phyloP scores from a whole-genome alignment of 2,888 invertebrate species.

The Cryptus viduatorius region DNA sequence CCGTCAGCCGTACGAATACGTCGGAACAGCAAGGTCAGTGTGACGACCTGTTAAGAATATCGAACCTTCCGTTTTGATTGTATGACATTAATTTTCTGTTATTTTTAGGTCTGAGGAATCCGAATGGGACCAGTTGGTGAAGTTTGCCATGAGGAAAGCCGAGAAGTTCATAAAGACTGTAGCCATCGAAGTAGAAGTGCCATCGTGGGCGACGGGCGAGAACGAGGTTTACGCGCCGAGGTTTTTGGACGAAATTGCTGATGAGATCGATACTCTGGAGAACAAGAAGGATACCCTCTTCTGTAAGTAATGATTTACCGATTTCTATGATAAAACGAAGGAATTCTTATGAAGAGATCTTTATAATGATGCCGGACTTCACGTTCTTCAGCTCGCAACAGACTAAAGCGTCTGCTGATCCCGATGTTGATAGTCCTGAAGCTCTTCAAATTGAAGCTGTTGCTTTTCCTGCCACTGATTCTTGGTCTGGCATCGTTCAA shows the following conservation, averaged over 20 bases:
- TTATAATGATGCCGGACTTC: background rate
- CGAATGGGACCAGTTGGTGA: conserved; percentile 93
- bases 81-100: background rate
- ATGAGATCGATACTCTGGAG: conserved; percentile 93
- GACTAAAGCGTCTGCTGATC: conserved; percentile 93
- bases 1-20: conserved; percentile 91
- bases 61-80: background rate
- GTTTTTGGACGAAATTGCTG: conserved; percentile 93
- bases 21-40: conserved; percentile 87
- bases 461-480: conserved; percentile 93
- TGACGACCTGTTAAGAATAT: background rate
- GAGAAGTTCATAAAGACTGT: conserved; percentile 93
- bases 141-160: conserved; percentile 91
- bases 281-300: conserved; percentile 92
- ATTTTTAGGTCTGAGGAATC: conserved; percentile 88
- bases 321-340: background rate
- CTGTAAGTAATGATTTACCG: conserved; percentile 87
- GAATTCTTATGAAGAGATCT: background rate
- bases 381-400: conserved; percentile 89
- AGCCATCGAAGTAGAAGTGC: conserved; percentile 90
- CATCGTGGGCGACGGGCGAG: conserved; percentile 82
- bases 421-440: conserved; percentile 93
- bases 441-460: conserved; percentile 93
- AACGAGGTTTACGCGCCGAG: conserved; percentile 93
- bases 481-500: conserved; percentile 94